Percentiles rank a stretch among this genome's conserved stretches.
phyloP scores from a whole-genome alignment of 2,888 invertebrate genomes.

The Drosophila tanythrix region DNA sequence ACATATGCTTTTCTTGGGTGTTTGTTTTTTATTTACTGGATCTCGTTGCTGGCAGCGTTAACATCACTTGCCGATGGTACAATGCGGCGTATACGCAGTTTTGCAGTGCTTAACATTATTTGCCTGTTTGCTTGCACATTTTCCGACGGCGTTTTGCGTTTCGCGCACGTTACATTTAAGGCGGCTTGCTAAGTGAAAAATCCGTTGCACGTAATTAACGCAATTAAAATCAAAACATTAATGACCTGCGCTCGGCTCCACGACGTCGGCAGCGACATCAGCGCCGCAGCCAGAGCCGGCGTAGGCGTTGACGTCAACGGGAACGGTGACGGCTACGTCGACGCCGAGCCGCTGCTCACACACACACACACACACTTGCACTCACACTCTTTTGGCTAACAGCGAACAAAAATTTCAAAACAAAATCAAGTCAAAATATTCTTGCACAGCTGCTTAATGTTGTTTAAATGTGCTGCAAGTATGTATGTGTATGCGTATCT shows the following conservation, averaged over 20 bases:
- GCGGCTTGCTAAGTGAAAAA: conserved; percentile 71
- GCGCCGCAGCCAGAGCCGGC: conserved; percentile 28
- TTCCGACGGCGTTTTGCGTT: conserved; percentile 50
- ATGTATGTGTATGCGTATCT: neutral
- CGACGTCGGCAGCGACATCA: conserved; percentile 52
- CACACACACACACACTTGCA: neutral
- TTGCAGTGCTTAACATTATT: neutral
- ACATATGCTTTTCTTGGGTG: neutral
- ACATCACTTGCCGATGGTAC: neutral
- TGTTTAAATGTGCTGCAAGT: conserved; percentile 39
- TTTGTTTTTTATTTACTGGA: neutral
- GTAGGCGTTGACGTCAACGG: conserved; percentile 39
- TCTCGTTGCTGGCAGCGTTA: neutral
- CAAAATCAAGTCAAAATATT: conserved; percentile 40
- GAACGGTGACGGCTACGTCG: conserved; percentile 43
- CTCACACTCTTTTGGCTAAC: conserved; percentile 1
- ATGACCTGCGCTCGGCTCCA: conserved; percentile 76
- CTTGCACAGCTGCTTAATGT: conserved; percentile 46
- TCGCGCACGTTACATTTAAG: conserved; percentile 28
- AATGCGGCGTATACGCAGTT: conserved; percentile 34
- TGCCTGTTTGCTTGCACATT: conserved; percentile 16
- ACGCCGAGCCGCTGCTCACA: conserved; percentile 26
- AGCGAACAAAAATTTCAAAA: conserved; percentile 17
- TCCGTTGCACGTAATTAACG: conserved; percentile 84
- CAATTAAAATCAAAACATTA: conserved; percentile 85